Conservation (phyloP, 2,888 invertebrate genomes). For the Mesorhabditis sp. region DNA sequence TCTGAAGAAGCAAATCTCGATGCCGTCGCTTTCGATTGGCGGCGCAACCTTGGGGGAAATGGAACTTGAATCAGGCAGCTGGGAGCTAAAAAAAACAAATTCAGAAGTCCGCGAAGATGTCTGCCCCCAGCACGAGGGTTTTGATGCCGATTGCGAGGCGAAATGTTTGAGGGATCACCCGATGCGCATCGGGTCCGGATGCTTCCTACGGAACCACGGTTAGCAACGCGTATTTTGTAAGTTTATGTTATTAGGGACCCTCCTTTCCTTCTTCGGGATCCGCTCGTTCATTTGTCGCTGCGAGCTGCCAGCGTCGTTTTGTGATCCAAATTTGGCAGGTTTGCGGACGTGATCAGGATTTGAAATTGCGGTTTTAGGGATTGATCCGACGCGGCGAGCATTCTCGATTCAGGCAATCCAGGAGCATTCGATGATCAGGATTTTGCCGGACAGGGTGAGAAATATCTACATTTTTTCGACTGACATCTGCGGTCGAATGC, state of each 20-base stretch:
- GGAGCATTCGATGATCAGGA: slow-evolving; percentile 16
- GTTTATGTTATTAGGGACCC: slow-evolving; percentile 23
- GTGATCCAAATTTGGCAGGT: slow-evolving; percentile 17
- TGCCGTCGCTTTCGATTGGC: too few species aligned
- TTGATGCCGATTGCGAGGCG: slow-evolving; percentile 34
- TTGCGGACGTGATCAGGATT: not conserved
- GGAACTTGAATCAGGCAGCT: too few species aligned
- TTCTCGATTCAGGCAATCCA: slow-evolving; percentile 17
- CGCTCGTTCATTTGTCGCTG: slow-evolving; percentile 37
- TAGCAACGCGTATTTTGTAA: not conserved
- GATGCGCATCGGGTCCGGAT: slow-evolving; percentile 26
- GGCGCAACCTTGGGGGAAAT: too few species aligned
- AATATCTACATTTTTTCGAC: slow-evolving; percentile 7
- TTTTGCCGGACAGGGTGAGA: slow-evolving; percentile 5
- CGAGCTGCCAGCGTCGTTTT: slow-evolving; percentile 26
- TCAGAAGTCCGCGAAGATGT: slow-evolving; percentile 39
- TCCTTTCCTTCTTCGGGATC: slow-evolving; percentile 40
- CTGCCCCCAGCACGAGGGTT: slow-evolving; percentile 39
- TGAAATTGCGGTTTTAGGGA: not conserved
- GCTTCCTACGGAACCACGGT: slow-evolving; percentile 32
- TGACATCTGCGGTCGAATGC: slow-evolving; percentile 7
- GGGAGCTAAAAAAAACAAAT: not conserved
- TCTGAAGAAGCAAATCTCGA: too few species aligned
- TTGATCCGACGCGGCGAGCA: slow-evolving; percentile 12
- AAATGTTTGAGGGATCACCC: slow-evolving; percentile 28